These are phyloP conservation scores for Melipona beecheii DNA, from an alignment of 2,888 invertebrate species.

Conservation along the genomic window DNA sequence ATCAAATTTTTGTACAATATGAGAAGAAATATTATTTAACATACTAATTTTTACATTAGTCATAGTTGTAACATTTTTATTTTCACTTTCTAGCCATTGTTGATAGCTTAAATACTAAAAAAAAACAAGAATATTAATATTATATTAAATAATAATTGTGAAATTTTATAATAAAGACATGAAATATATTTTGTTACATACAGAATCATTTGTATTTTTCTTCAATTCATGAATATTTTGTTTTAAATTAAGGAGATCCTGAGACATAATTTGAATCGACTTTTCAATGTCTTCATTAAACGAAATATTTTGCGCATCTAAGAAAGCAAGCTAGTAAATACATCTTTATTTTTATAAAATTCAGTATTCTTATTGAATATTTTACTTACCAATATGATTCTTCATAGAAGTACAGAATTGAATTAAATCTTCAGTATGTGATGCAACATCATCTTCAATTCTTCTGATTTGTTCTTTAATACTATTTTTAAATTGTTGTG, in stretches of 20 bases:
- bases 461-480: slow-evolving; percentile 72
- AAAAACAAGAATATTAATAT: slow-evolving; percentile 30
- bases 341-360: background rate
- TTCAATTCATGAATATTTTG: slow-evolving; percentile 61
- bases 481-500: slow-evolving; percentile 75
- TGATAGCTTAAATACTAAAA: slow-evolving; percentile 73
- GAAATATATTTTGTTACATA: slow-evolving; percentile 58
- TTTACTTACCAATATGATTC: slow-evolving; percentile 55
- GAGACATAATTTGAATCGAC: slow-evolving; percentile 72
- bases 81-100: slow-evolving; percentile 71
- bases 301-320: slow-evolving; percentile 62
- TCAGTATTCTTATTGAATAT: background rate
- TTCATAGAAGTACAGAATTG: slow-evolving; percentile 76
- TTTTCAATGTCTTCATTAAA: slow-evolving; percentile 69
- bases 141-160: background rate
- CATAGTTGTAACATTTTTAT: slow-evolving; percentile 65
- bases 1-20: slow-evolving; percentile 71
- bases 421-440: slow-evolving; percentile 71
- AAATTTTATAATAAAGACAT: background rate
- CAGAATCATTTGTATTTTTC: slow-evolving; percentile 67
- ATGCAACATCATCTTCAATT: slow-evolving; percentile 75
- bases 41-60: slow-evolving; percentile 68
- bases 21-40: slow-evolving; percentile 68
- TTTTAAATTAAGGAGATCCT: slow-evolving; percentile 68
- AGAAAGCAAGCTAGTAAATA: slow-evolving; percentile 16